Evolutionary conservation across 2,888 invertebrate genomes (phyloP).

Genomic region (Carpatolechia fugitivella): DNA sequence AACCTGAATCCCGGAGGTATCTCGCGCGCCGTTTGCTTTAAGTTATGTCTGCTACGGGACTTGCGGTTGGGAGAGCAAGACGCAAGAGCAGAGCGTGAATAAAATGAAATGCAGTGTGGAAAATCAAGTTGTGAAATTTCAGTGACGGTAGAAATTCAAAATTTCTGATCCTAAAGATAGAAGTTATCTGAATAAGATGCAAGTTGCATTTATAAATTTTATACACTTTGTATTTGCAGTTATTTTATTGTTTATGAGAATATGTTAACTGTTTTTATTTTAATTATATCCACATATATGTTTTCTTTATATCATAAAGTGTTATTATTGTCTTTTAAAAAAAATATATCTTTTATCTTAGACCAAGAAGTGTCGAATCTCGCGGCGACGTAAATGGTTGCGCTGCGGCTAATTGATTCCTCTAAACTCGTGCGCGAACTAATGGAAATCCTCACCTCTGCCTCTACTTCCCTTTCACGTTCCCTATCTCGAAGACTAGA

Average conservation of each 20-base stretch:
- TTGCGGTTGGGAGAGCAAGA: conserved; percentile 3
- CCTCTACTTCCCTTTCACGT: background rate
- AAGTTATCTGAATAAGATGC: too few species aligned
- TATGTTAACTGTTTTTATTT: too few species aligned
- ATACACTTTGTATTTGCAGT: too few species aligned
- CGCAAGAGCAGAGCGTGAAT: conserved; percentile 1
- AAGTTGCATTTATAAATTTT: too few species aligned
- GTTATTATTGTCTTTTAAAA: too few species aligned
- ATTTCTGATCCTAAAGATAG: too few species aligned
- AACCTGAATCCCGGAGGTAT: conserved; percentile 28
- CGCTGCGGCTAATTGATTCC: conserved; percentile 48
- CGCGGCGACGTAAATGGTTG: conserved; percentile 33
- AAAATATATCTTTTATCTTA: background rate
- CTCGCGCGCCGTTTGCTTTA: conserved; percentile 24
- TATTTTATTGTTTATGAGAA: too few species aligned
- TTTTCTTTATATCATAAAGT: too few species aligned
- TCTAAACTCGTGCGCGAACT: conserved; percentile 23
- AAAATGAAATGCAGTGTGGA: background rate
- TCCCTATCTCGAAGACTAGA: too few species aligned
- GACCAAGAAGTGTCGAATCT: conserved; percentile 21
- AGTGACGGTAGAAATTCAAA: background rate
- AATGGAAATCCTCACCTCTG: conserved; percentile 12
- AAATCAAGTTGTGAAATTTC: background rate
- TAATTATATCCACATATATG: too few species aligned
- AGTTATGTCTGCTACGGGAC: conserved; percentile 27